Evolutionary conservation across 2,888 invertebrate species (phyloP), one percentile per base, ranked within the genome.

Genomic region (Clivina fossor): DNA sequence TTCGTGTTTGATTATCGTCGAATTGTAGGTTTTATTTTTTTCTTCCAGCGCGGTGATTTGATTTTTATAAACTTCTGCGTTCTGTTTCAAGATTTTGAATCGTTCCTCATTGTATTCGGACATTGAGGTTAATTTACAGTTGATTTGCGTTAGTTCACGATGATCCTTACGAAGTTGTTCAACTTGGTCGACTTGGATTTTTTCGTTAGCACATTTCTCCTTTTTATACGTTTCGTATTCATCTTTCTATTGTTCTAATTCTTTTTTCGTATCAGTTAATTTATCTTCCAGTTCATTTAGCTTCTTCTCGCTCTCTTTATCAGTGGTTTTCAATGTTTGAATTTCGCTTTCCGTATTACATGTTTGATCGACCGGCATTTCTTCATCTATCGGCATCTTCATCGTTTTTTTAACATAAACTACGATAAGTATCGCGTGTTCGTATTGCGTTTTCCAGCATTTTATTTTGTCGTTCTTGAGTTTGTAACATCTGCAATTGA

Each of bases 351-450:
- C 66, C 22, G 60, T 63, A n/a, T 61, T 54, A 33, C 58, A 68
- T 3, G 66, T 62, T 22, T 63, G 60, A 40, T 71, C 70, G 16
- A 65, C 62, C 2, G 67, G 61, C 15, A 68, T 43, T 11, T 77
- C 77, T 66, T 80, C 80, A 5, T 79, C 79, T 15, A 47, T n/a
- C 13, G 60, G 61, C 57, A 64, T 64, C 71, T 80, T 82, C 70
- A 80, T 76, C 9, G 79, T 77, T 63, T 88, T n/a, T 85, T 63
- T 84, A 81, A 68, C 88, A 88, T 68, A 89, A 76, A 63, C 85
- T 86, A 69, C 90, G 88, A 71, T 93, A 95, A 81, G 90, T 88
- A 67, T 96, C 94, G 48, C 92, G 80, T 74, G 96, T 94, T 58
- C 87, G 81, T 18, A 90, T 80, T 48, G 93, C 78, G 13, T 86